phyloP scores from a whole-genome alignment of 2,888 invertebrate genomes.

The Diarsia brunnea region DNA sequence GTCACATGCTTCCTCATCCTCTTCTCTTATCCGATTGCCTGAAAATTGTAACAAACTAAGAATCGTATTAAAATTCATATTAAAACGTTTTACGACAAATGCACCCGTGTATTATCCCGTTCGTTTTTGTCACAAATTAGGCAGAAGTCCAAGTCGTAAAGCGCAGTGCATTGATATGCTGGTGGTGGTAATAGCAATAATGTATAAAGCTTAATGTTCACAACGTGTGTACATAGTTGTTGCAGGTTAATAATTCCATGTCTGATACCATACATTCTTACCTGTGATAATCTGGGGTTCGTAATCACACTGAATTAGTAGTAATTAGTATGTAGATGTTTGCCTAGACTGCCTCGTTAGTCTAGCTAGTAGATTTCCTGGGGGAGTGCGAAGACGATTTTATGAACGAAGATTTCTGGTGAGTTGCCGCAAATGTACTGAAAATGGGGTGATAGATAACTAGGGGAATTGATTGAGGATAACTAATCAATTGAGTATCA shows the following conservation, averaged over 20 bases:
- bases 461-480: too few relatives aligned
- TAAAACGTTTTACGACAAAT: constrained; percentile 15
- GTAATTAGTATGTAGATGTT: not conserved
- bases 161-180: constrained; percentile 20
- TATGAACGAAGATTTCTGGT: not conserved
- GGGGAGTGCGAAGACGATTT: not conserved
- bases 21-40: not conserved
- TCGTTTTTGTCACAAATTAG: constrained; percentile 42
- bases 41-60: not conserved
- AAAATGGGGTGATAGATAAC: not conserved
- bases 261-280: constrained; percentile 26
- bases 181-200: constrained; percentile 32
- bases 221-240: constrained; percentile 13
- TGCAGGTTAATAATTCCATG: constrained; percentile 22
- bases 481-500: not conserved
- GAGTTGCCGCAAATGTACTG: not conserved
- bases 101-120: constrained; percentile 10
- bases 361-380: not conserved
- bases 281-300: not conserved
- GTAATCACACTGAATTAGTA: constrained; percentile 4
- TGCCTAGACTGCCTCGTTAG: not conserved
- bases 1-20: not conserved
- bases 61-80: not conserved
- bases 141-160: constrained; percentile 58
- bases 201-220: constrained; percentile 29